Conservation (phyloP, 1,140 invertebrate genomes). For the Aphelenchoides avenae region DNA sequence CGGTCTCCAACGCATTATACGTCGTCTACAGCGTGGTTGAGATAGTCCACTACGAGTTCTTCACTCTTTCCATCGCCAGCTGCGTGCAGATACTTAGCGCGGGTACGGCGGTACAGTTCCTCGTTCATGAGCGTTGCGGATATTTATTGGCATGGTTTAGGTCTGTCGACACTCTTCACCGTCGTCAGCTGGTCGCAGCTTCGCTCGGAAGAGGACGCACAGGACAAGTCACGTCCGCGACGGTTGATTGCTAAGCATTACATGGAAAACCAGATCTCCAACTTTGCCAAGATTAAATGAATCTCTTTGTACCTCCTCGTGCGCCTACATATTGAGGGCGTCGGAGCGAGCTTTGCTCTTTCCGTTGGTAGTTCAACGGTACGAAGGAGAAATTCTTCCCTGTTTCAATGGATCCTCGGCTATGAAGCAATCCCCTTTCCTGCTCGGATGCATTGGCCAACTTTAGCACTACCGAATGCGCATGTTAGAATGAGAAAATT, state of each 20-base stretch:
- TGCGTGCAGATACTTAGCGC: slow-evolving; percentile 13
- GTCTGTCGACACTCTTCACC: slow-evolving; percentile 3
- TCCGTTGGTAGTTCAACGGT: too few relatives aligned
- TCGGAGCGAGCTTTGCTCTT: too few relatives aligned
- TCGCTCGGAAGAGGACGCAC: background rate
- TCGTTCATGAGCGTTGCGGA: slow-evolving; percentile 1
- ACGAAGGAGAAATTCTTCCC: too few relatives aligned
- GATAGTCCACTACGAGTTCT: slow-evolving; percentile 23
- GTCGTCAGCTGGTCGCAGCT: background rate
- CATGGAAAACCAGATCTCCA: slow-evolving; percentile 27
- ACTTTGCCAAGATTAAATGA: too few relatives aligned
- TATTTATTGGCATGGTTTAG: slow-evolving; percentile 3
- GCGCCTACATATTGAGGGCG: too few relatives aligned
- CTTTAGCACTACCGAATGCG: too few relatives aligned
- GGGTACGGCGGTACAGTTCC: too few relatives aligned
- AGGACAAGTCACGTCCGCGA: slow-evolving; percentile 7
- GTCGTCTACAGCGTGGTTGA: slow-evolving; percentile 14
- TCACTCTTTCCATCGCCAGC: slow-evolving; percentile 22
- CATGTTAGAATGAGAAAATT: too few relatives aligned
- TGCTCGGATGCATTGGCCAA: too few relatives aligned
- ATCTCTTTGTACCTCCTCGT: too few relatives aligned
- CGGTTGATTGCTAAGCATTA: slow-evolving; percentile 32
- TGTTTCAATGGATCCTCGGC: too few relatives aligned
- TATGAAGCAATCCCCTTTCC: too few relatives aligned
- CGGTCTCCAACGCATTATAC: background rate